These are phyloP conservation scores for Vimba vimba DNA, from an alignment of 2,113 vertebrate species.

Conservation along the genomic window DNA sequence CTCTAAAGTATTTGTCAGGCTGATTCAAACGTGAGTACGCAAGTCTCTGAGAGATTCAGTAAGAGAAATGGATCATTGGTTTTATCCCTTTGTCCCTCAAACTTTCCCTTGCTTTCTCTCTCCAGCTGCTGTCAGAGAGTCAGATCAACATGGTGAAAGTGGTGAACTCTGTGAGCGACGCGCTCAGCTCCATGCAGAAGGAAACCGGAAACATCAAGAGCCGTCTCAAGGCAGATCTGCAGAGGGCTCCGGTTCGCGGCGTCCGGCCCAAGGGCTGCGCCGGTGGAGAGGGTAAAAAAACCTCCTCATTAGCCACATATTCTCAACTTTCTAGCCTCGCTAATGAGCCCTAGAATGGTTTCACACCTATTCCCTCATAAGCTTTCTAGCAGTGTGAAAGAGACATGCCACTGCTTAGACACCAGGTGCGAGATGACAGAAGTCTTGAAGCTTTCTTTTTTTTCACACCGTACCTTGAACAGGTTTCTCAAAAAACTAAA, in stretches of 20 bases:
- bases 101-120: background rate
- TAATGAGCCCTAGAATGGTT: conserved; percentile 39
- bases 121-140: conserved; percentile 86
- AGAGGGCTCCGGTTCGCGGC: conserved; percentile 70
- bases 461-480: background rate
- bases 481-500: background rate
- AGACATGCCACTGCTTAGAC: conserved; percentile 34
- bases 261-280: conserved; percentile 76
- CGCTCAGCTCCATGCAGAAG: conserved; percentile 84
- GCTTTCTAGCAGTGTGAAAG: conserved; percentile 17
- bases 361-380: conserved; percentile 20
- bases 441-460: conserved; percentile 31
- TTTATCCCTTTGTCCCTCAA: background rate
- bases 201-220: conserved; percentile 76
- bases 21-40: background rate
- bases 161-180: conserved; percentile 81
- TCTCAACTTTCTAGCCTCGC: background rate
- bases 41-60: background rate
- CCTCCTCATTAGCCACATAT: conserved; percentile 29
- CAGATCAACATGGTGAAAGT: conserved; percentile 84
- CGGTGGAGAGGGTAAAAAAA: conserved; percentile 71
- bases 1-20: background rate
- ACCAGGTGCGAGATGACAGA: conserved; percentile 27
- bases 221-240: conserved; percentile 81
- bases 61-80: background rate